A percentile compares a stretch with the other conserved stretches of the same genome.
phyloP scores from a whole-genome alignment of 2,113 vertebrate species.

The Archilochus colubris region DNA sequence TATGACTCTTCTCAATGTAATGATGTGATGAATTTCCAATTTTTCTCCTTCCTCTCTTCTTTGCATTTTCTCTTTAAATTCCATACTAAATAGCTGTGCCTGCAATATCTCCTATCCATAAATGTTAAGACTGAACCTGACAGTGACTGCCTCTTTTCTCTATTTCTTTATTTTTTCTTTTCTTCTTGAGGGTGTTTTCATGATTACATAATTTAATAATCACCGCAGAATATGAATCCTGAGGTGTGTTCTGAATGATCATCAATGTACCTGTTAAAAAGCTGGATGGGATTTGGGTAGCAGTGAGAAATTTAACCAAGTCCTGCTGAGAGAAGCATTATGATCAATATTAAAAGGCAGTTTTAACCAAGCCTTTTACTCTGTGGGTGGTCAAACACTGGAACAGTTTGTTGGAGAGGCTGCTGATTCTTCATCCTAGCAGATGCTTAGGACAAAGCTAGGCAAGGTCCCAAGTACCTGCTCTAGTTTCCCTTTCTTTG shows the following conservation, averaged over 20 bases:
- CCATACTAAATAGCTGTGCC: background rate
- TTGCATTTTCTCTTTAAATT: background rate
- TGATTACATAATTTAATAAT: background rate
- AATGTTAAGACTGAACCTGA: background rate
- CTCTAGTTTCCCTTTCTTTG: background rate
- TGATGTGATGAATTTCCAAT: background rate
- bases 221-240: background rate
- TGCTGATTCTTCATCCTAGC: background rate
- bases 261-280: background rate
- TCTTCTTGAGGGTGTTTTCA: accelerated
- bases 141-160: background rate
- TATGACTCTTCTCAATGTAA: background rate
- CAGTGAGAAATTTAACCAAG: background rate
- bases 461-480: background rate
- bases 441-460: background rate
- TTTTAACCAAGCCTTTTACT: background rate
- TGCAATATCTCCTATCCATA: background rate
- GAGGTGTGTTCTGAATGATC: background rate
- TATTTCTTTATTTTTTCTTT: background rate
- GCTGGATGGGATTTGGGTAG: background rate
- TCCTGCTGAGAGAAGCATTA: background rate
- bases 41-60: background rate
- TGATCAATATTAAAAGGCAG: background rate
- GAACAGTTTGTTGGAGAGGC: background rate
- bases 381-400: background rate